phyloP scores from a whole-genome alignment of 2,797 vertebrate genomes.

The Mus caroli region DNA sequence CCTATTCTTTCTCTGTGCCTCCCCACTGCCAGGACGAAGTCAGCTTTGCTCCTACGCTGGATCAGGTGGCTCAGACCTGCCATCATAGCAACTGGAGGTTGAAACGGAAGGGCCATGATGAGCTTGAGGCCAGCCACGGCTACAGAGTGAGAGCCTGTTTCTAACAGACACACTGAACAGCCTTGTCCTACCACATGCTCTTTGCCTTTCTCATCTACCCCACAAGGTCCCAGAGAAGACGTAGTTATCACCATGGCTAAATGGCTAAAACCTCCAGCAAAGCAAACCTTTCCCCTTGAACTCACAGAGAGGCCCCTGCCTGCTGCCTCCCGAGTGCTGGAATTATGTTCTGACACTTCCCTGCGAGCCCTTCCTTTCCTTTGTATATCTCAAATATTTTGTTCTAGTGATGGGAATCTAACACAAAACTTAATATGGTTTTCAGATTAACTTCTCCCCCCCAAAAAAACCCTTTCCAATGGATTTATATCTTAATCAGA shows the following conservation, averaged over 20 bases:
- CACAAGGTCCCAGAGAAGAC: neutral
- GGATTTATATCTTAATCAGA: slow-evolving; percentile 24
- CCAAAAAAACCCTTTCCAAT: neutral
- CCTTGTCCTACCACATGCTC: neutral
- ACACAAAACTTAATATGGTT: neutral
- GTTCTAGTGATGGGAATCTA: neutral
- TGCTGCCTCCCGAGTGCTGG: neutral
- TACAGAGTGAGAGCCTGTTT: neutral
- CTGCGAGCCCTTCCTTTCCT: neutral
- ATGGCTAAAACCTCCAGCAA: neutral
- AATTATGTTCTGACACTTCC: neutral
- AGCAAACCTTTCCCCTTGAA: neutral
- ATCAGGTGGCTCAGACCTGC: neutral
- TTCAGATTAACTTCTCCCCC: neutral
- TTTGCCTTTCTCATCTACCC: neutral
- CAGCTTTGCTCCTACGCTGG: neutral
- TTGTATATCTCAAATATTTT: neutral
- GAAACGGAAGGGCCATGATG: neutral
- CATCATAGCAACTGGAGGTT: neutral
- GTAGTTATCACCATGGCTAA: too few species aligned
- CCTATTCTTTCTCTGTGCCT: neutral
- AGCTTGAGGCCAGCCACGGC: neutral
- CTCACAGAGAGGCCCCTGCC: neutral
- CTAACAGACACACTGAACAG: neutral
- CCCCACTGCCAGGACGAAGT: neutral